Conservation (phyloP, 2,888 invertebrate species). For the Nephrotoma flavescens region DNA sequence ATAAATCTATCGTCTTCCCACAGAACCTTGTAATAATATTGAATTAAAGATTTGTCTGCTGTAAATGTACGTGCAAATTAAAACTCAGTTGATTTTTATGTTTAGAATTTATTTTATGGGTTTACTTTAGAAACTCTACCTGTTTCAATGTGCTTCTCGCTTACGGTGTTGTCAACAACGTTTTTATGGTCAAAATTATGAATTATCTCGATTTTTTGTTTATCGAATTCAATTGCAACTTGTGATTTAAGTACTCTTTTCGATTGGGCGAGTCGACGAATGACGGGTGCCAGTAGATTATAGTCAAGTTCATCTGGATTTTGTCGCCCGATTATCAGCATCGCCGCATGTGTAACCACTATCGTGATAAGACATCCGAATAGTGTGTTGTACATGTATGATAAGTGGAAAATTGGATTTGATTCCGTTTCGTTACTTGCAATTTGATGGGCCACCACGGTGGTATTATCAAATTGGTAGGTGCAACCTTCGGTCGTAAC, state of each 20-base stretch:
- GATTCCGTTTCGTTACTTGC: background rate
- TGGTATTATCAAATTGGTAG: constrained; percentile 17
- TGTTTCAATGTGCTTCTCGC: background rate
- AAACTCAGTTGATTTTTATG: background rate
- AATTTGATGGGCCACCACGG: background rate
- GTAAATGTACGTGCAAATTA: background rate
- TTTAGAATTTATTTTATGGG: background rate
- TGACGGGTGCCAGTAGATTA: background rate
- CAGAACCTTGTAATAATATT: background rate
- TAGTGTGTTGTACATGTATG: background rate
- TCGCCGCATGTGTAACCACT: background rate
- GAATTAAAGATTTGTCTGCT: background rate
- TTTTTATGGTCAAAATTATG: background rate
- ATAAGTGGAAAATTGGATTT: background rate
- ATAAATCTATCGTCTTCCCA: background rate
- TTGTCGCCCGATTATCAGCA: background rate
- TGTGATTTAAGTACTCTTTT: background rate
- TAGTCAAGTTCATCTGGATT: background rate
- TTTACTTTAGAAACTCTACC: background rate
- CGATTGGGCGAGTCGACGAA: background rate
- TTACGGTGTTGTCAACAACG: background rate
- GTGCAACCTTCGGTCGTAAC: constrained; percentile 36
- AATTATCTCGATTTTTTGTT: background rate
- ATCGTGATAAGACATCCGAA: background rate
- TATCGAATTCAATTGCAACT: too few relatives aligned